Evolutionary conservation across 2,797 vertebrate genomes (phyloP).

Genomic region (Onychomys leucogaster): DNA sequence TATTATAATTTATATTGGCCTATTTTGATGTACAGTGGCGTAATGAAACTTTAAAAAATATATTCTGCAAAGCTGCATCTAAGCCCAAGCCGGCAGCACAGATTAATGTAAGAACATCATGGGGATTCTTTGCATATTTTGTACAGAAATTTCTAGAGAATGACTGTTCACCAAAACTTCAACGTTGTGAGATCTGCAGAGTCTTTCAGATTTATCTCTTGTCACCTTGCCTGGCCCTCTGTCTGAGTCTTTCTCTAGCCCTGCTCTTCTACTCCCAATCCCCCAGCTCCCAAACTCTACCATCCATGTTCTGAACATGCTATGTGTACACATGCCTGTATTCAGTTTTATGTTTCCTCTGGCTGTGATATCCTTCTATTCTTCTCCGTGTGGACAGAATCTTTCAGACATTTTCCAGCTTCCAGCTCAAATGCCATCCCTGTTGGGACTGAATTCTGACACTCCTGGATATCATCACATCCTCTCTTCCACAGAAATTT

Average conservation of each 20-base stretch:
- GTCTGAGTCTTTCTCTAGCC: not conserved
- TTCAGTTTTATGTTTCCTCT: not conserved
- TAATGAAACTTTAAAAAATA: slow-evolving; percentile 89
- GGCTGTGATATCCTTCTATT: not conserved
- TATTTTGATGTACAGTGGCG: slow-evolving; percentile 87
- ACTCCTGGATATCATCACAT: not conserved
- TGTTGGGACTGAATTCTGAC: not conserved
- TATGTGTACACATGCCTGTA: not conserved
- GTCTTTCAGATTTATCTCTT: not conserved
- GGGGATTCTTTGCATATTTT: slow-evolving; percentile 86
- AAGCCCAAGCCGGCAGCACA: slow-evolving; percentile 82
- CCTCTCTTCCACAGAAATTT: not conserved
- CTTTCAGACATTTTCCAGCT: slow-evolving; percentile 1
- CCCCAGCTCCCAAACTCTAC: not conserved
- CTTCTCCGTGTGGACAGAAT: not conserved
- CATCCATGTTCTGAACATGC: not conserved
- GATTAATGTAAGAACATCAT: slow-evolving; percentile 86
- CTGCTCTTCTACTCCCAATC: accelerated
- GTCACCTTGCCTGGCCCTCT: not conserved
- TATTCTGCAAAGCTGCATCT: slow-evolving; percentile 85
- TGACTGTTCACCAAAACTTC: slow-evolving; percentile 25
- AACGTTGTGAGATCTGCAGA: not conserved
- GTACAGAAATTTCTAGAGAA: slow-evolving; percentile 68
- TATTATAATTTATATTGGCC: slow-evolving; percentile 84
- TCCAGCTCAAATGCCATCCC: slow-evolving; percentile 10